Evolutionary conservation across 2,888 invertebrate genomes (phyloP).

Genomic region (Thera obeliscata): DNA sequence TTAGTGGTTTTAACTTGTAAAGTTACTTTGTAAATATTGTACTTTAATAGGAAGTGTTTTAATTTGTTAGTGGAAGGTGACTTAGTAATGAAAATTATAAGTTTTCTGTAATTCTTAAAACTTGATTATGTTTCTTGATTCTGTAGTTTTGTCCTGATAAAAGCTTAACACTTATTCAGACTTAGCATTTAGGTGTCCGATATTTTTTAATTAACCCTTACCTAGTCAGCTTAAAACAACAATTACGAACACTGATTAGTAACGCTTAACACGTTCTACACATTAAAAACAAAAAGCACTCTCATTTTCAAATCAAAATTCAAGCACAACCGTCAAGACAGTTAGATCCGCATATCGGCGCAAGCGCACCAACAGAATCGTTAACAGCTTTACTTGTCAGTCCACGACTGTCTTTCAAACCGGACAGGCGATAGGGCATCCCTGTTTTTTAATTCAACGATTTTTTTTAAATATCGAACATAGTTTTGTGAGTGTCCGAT

Average conservation of each 20-base stretch:
- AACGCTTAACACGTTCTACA: constrained; percentile 15
- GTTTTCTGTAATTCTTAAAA: no score
- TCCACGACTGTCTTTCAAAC: constrained; percentile 76
- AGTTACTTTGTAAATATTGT: no score
- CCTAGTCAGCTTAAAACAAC: no score
- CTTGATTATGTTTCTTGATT: no score
- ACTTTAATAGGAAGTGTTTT: no score
- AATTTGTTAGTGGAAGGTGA: no score
- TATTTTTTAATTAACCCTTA: no score
- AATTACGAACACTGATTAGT: constrained; percentile 26
- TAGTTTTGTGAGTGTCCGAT: constrained; percentile 53
- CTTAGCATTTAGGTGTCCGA: no score
- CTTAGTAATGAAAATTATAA: no score
- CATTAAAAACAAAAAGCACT: constrained; percentile 58
- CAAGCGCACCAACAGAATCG: constrained; percentile 70
- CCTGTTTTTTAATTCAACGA: constrained; percentile 44
- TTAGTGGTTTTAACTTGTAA: no score
- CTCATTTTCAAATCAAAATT: constrained; percentile 79
- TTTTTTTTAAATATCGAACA: constrained; percentile 37
- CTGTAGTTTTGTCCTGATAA: no score
- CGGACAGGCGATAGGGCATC: constrained; percentile 75
- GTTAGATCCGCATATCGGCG: constrained; percentile 69
- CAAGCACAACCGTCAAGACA: constrained; percentile 75
- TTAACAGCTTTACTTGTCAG: constrained; percentile 70
- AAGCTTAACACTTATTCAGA: no score